Conservation (phyloP, 1,140 invertebrate genomes). For the Diuraphis noxia region DNA sequence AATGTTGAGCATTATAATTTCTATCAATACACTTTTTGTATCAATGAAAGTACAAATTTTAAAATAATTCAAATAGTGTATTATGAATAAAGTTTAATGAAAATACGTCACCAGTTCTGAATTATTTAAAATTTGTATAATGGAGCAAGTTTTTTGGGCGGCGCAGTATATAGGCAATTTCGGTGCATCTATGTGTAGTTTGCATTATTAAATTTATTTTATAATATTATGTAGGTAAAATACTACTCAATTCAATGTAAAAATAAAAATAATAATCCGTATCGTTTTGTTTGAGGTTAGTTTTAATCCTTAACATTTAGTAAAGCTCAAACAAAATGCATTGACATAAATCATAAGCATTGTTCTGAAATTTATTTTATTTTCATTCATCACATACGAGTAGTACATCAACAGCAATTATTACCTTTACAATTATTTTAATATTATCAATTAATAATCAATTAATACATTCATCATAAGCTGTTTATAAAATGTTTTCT, state of each 20-base stretch:
- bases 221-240: not conserved
- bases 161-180: not conserved
- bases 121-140: not conserved
- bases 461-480: not conserved
- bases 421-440: too few relatives aligned
- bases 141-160: not conserved
- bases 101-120: not conserved
- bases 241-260: not conserved
- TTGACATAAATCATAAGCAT: not conserved
- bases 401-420: too few relatives aligned
- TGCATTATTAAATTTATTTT: not conserved
- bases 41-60: not conserved
- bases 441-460: not conserved
- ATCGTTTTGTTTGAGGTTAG: not conserved
- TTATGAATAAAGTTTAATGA: not conserved
- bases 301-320: not conserved
- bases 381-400: not conserved
- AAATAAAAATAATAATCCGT: too few relatives aligned
- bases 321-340: not conserved
- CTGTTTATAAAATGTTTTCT: accelerated
- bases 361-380: not conserved
- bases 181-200: not conserved
- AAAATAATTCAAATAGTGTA: too few relatives aligned
- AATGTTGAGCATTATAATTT: not conserved
- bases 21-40: not conserved